Evolutionary conservation across 2,797 vertebrate species (phyloP), one percentile per base, ranked within the genome.

Genomic region (Enteromius unitaeniatus): DNA sequence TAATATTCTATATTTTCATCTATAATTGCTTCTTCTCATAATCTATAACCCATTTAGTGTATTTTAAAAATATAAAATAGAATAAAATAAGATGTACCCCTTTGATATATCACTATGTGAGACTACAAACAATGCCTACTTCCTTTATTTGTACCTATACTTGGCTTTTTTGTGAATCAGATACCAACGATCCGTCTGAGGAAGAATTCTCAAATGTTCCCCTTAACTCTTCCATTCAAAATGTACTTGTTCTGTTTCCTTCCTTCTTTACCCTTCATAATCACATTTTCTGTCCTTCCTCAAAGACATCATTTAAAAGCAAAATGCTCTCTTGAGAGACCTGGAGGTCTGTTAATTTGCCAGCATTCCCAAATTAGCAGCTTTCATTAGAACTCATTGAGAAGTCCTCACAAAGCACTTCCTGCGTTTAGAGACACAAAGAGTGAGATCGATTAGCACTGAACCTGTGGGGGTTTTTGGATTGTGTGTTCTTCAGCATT

Each of bases 331-430:
- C 88, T 90, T 77, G 65, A 78, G 85, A 90, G 91, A 88, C 87
- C 80, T 81, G 90, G 90, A 88, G 91, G 86, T 78, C 90, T 37
- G 45, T 84, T 88, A 69, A 91, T 91, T 93, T 91, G 87, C 85
- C 89, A 85, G 87, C 67, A 79, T 81, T 82, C 85, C 81, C 84
- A 91, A 94, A 93, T 95, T 94, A 92, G 87, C 37, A 88, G 88
- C 83, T 58, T 86, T 87, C 87, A 93, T 95, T 93, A 93, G 93
- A 90, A 88, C 79, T 23, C 80, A 90, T 89, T 81, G 89, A 91
- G 89, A 88, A 87, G 86, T 91, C 87, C 85, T 86, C 86, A 93
- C 91, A 93, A 93, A 90, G 84, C 90, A 88, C 89, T 86, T 89
- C 89, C 92, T 86, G 86, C 86, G 85, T 89, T 84, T 79, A 49